Base-by-base conservation (phyloP, 2,888 invertebrate species). In the Xestia c-nigrum region DNA sequence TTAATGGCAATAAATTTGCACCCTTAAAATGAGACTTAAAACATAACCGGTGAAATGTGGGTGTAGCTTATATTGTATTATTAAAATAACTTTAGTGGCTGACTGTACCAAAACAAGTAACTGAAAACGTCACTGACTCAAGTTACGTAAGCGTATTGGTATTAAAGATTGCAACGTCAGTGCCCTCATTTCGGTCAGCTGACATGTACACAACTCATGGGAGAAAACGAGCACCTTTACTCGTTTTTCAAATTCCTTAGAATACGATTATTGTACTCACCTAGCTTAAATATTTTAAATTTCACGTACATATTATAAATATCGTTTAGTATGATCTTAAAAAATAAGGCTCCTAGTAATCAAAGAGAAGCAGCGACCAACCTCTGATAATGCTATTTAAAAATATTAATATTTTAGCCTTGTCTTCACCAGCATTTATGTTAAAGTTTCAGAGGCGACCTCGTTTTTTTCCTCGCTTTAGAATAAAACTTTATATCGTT, bases 81-180 rank as follows among this genome's bases (percentile, higher is more conserved):
- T 38, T 7, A 16, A 6, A 16, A 6, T 16, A 24, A 46, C 7
- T 80, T 47, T 21, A 50, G 12, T 66, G 31, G 7, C n/a, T 12
- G 14, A 64, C n/a, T 5, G 40, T 81, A 59, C 55, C 59, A 31
- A 55, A 24, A 31, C 65, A 19, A 70, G 40, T 66, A 40, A 64
- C 67, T 57, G 14, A 61, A 70, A 73, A 43, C 38, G 38, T 65
- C 38, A 10, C 24, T 24, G 31, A 46, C 31, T 61, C 38, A 31
- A 47, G 55, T 75, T 71, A 73, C 74, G 61, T 75, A 75, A 82
- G 59, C 52, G 55, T 77, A 76, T 79, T 71, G 66, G 50, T 77
- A 72, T 77, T 79, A 72, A 77, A 76, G 69, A 85, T 81, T 76
- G 77, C 82, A 82, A 74, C 50, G 65, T 82, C 79, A 72, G 65